Percentiles rank a stretch among this genome's conserved stretches.
phyloP scores from a whole-genome alignment of 2,888 invertebrate species.

The Cephus sareptanus region DNA sequence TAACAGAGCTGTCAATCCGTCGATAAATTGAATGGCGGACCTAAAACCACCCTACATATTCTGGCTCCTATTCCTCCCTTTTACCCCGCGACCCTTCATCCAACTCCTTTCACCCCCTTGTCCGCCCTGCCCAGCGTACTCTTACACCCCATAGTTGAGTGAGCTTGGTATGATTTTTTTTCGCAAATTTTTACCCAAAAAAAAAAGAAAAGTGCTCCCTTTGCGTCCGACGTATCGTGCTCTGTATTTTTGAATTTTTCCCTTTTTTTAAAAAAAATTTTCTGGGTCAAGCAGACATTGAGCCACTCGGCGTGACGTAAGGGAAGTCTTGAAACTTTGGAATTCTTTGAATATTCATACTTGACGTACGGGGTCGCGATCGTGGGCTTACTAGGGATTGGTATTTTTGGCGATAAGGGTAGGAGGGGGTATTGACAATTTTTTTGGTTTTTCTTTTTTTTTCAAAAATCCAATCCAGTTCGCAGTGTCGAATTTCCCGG shows the following conservation, averaged over 20 bases:
- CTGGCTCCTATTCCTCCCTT: slow-evolving; percentile 9
- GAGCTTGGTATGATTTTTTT: slow-evolving; percentile 14
- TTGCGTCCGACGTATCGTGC: slow-evolving; percentile 55
- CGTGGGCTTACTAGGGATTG: too few relatives aligned
- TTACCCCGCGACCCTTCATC: too few relatives aligned
- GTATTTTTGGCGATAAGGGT: too few relatives aligned
- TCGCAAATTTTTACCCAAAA: slow-evolving; percentile 22
- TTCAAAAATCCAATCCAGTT: too few relatives aligned
- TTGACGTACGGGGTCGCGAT: too few relatives aligned
- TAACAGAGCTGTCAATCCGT: slow-evolving; percentile 65
- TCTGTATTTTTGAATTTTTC: neutral
- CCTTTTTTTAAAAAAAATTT: neutral
- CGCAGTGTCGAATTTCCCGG: too few relatives aligned
- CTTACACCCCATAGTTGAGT: slow-evolving; percentile 17
- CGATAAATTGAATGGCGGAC: slow-evolving; percentile 63
- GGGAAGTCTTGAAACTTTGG: too few relatives aligned
- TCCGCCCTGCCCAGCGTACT: neutral
- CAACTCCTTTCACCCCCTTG: neutral
- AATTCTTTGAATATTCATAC: too few relatives aligned
- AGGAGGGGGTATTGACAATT: too few relatives aligned
- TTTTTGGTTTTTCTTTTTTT: too few relatives aligned
- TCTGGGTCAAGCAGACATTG: too few relatives aligned
- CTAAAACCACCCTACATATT: slow-evolving; percentile 59
- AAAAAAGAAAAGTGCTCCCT: slow-evolving; percentile 48
- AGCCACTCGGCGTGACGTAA: too few relatives aligned